Base-by-base conservation (phyloP, 2,797 vertebrate genomes). In the Chromobotia macracanthus region DNA sequence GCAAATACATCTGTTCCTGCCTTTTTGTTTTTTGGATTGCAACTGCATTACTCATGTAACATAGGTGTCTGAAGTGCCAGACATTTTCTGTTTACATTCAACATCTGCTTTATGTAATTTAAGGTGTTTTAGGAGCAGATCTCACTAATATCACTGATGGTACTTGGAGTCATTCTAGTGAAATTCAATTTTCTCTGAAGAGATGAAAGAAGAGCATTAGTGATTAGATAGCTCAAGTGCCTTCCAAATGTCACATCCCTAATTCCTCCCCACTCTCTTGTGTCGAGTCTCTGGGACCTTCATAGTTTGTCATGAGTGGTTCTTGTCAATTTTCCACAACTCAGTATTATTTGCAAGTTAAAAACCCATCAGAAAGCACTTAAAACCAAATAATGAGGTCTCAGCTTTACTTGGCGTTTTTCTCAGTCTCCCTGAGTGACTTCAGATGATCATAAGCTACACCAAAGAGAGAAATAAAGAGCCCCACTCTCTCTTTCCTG, bases 361-460 rank as follows among this genome's bases (percentile, higher is more conserved):
- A 66, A 60, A 58, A 25, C 28, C 51, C 80, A 31, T 28, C 41
- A 15, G 28, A 78, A 66, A 46, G 2, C 61, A 56, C 73, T 69
- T 79, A 41, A 51, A 16, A 48, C 44, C n/a, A 16, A 56, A 61
- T 60, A 71, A 76, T 69, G 46, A 73, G 46, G 64, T 78, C 51
- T 69, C 61, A 38, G 61, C 31, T 38, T 28, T 64, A 46, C 74
- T 38, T 9, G 51, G 16, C 11, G 35, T 46, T 76, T 60, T 68
- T 28, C 21, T 53, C 72, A 28, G 58, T 21, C 41, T 79, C 58
- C 63, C 44, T 71, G 16, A 28, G 78, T 51, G 60, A 15, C 60
- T 81, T 25, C 18, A 72, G 71, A 76, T 51, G 21, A 55, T n/a
- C 69, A 51, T 41, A 16, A 64, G 70, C 56, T 79, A 72, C 53